These are phyloP conservation scores for Syngnathus scovelli DNA, from an alignment of 2,113 vertebrate species.

Conservation along the genomic window DNA sequence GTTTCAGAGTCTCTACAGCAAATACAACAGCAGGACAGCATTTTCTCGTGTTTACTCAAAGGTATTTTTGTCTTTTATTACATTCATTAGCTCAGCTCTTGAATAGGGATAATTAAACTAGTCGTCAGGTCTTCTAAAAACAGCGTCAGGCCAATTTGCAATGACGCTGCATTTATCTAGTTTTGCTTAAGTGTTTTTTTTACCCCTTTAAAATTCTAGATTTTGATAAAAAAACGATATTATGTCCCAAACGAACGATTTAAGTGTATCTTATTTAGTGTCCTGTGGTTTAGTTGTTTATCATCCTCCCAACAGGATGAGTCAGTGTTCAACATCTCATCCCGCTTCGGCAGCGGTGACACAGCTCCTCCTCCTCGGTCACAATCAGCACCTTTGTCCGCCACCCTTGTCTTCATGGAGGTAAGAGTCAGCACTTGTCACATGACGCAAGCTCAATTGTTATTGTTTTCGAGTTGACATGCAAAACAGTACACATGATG, in stretches of 20 bases:
- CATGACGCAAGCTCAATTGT: neutral
- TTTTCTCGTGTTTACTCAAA: slow-evolving; percentile 25
- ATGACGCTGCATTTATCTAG: neutral
- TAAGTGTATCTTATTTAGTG: neutral
- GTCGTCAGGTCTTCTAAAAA: neutral
- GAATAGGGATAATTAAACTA: neutral
- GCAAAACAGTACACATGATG: slow-evolving; percentile 22
- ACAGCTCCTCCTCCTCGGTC: neutral
- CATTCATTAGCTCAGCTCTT: neutral
- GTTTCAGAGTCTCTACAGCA: slow-evolving; percentile 46
- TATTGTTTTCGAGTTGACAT: slow-evolving; percentile 23
- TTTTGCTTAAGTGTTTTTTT: too few species aligned
- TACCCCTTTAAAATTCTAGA: neutral
- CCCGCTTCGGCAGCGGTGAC: slow-evolving; percentile 36
- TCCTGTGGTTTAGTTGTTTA: slow-evolving; percentile 9
- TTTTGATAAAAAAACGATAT: neutral
- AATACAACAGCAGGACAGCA: slow-evolving; percentile 30
- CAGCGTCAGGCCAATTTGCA: neutral
- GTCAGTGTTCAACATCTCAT: slow-evolving; percentile 64
- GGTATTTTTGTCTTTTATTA: slow-evolving; percentile 29
- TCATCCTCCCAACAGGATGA: slow-evolving; percentile 49
- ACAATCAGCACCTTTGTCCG: slow-evolving; percentile 14
- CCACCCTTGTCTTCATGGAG: slow-evolving; percentile 37
- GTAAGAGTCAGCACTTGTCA: slow-evolving; percentile 36
- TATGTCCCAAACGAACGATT: too few species aligned